Percentiles rank a stretch among this genome's conserved stretches.
Conservation (phyloP, 1,140 invertebrate genomes). For the Drosophila leontia region DNA sequence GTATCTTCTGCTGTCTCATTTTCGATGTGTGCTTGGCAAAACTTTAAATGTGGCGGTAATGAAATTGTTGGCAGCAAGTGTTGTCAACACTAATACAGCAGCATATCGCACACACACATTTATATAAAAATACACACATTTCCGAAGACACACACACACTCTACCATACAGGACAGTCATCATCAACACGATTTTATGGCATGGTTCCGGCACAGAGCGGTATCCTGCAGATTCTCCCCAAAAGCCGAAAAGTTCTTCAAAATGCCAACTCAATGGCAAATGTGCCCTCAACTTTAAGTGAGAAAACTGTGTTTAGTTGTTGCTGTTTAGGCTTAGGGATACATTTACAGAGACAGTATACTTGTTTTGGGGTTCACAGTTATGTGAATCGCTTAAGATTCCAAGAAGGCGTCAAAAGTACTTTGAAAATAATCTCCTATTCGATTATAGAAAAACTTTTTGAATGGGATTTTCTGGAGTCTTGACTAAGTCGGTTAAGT, state of each 20-base stretch:
- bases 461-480: background rate
- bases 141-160: conserved; percentile 8
- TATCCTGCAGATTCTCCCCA: conserved; percentile 62
- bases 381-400: conserved; percentile 61
- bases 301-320: conserved; percentile 67
- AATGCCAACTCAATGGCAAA: conserved; percentile 58
- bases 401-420: conserved; percentile 31
- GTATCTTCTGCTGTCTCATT: conserved; percentile 51
- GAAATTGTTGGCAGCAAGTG: conserved; percentile 79
- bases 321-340: conserved; percentile 19
- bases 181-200: conserved; percentile 69
- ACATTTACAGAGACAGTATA: background rate
- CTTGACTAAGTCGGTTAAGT: conserved; percentile 1
- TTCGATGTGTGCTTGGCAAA: conserved; percentile 62
- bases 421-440: conserved; percentile 28
- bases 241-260: conserved; percentile 73
- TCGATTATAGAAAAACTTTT: conserved; percentile 40
- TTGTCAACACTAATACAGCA: conserved; percentile 61
- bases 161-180: conserved; percentile 41
- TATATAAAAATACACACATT: background rate
- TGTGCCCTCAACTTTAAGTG: conserved; percentile 28
- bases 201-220: conserved; percentile 54
- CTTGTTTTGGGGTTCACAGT: conserved; percentile 50
- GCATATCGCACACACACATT: conserved; percentile 8
- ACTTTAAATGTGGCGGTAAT: conserved; percentile 81